Evolutionary conservation across 2,113 vertebrate genomes (phyloP), one percentile per base, ranked within the genome.

Genomic region (Strix aluco): DNA sequence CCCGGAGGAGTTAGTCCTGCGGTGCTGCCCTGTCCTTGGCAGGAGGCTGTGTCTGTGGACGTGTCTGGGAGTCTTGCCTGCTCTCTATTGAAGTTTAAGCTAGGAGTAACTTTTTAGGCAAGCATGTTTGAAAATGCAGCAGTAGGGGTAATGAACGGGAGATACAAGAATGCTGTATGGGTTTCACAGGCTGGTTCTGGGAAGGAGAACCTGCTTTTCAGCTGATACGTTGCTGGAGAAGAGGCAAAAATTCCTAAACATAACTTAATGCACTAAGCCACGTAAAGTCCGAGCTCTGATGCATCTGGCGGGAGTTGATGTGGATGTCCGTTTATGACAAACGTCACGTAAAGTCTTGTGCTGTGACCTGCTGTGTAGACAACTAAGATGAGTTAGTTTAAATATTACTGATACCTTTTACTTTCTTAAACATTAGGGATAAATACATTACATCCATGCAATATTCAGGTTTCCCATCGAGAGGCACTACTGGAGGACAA

Each of bases 181-280:
- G 6, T 38, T 73, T 58, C 13, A 4, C 22, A 4, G 13, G 15
- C 47, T 59, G 17, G 4, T 58, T 61, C 11, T 30, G 4, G 58
- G 27, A 81, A 70, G 34, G 7, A 36, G 44, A 79, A 34, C 8
- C 9, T 44, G 55, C 1, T 38, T 36, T 75, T 44, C 8, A 1
- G 8, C 5, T 51, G 8, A 13, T 11, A 14, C 1, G 0, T 6
- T 42, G 30, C 44, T 52, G 57, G 4, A 11, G 30, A 71, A 55
- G 21, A 13, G 5, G 5, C 5, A 23, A 14, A 38, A 15, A 0
- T 0, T 0, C 4, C 30, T 17, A 25, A 47, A 11, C 2, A 0
- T 71, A 44, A 10, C 25, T 65, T 86, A 18, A 77, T 58, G n/a
- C 2, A 5, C 42, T 52, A 1, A 47, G 42, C 2, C 2, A 61